phyloP scores from a whole-genome alignment of 2,888 invertebrate species.

The Diadegma fenestrale region DNA sequence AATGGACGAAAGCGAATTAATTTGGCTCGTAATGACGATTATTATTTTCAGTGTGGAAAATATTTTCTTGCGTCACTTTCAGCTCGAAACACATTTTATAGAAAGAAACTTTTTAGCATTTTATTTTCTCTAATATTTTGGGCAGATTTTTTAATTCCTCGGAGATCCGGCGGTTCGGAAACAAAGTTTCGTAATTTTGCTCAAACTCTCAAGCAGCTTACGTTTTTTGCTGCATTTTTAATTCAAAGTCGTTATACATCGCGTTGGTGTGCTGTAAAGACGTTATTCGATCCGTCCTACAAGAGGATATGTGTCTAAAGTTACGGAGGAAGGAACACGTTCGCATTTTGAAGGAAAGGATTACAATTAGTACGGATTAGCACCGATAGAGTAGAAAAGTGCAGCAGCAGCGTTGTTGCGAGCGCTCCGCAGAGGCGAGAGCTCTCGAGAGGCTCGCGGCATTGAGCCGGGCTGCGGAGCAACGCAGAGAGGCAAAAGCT shows the following conservation, averaged over 20 bases:
- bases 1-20: background rate
- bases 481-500: constrained; percentile 24
- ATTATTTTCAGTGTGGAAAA: background rate
- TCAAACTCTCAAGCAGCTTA: background rate
- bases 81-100: background rate
- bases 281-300: background rate
- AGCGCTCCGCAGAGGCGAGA: background rate
- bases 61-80: background rate
- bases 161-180: background rate
- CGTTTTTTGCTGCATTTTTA: background rate
- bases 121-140: background rate
- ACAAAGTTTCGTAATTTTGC: background rate
- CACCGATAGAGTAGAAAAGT: constrained; percentile 27
- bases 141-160: background rate
- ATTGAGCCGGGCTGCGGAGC: background rate
- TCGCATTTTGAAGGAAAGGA: background rate
- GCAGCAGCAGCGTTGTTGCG: constrained; percentile 18
- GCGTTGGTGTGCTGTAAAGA: background rate
- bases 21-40: background rate
- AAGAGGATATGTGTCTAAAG: constrained; percentile 4
- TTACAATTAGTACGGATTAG: constrained; percentile 39
- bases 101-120: too few relatives aligned
- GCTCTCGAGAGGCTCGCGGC: background rate
- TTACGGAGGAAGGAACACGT: background rate
- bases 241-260: background rate